phyloP scores from a whole-genome alignment of 2,113 vertebrate genomes.

The Pagrus major region DNA sequence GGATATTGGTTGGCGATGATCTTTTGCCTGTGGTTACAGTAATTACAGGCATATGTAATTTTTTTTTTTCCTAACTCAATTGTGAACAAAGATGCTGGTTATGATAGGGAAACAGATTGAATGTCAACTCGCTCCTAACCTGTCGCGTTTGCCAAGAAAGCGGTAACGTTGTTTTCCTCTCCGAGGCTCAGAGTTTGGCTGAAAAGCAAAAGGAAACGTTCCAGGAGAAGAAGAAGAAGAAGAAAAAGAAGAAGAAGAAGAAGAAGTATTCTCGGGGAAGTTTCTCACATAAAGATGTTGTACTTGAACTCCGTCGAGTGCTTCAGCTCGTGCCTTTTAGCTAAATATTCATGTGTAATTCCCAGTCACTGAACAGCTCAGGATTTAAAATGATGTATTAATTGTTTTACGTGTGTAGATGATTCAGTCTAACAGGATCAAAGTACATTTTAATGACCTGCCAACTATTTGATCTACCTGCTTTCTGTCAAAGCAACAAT shows the following conservation, averaged over 20 bases:
- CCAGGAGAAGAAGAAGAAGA: slow-evolving; percentile 67
- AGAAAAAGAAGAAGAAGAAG: slow-evolving; percentile 58
- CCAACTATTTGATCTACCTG: slow-evolving; percentile 53
- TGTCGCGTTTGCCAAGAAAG: slow-evolving; percentile 78
- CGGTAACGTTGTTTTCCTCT: slow-evolving; percentile 71
- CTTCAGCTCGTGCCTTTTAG: slow-evolving; percentile 45
- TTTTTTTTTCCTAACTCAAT: slow-evolving; percentile 67
- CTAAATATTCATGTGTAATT: slow-evolving; percentile 43
- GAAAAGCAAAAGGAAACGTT: slow-evolving; percentile 63
- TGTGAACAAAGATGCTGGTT: slow-evolving; percentile 76
- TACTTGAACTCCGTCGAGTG: slow-evolving; percentile 47
- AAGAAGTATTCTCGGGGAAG: slow-evolving; percentile 62
- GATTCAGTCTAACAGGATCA: slow-evolving; percentile 40
- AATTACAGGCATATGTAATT: slow-evolving; percentile 78
- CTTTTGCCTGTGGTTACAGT: slow-evolving; percentile 79
- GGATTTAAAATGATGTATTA: slow-evolving; percentile 43
- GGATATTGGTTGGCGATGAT: slow-evolving; percentile 74
- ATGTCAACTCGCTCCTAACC: slow-evolving; percentile 78
- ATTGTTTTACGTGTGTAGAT: slow-evolving; percentile 56
- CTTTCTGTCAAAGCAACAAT: slow-evolving; percentile 58
- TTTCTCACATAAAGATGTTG: slow-evolving; percentile 68
- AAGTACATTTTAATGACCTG: slow-evolving; percentile 57
- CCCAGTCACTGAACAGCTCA: slow-evolving; percentile 22
- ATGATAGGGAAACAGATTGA: slow-evolving; percentile 79
- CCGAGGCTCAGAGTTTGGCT: slow-evolving; percentile 70